These are phyloP conservation scores for Littorina saxatilis DNA, from an alignment of 1,140 invertebrate species.

Conservation along the genomic window DNA sequence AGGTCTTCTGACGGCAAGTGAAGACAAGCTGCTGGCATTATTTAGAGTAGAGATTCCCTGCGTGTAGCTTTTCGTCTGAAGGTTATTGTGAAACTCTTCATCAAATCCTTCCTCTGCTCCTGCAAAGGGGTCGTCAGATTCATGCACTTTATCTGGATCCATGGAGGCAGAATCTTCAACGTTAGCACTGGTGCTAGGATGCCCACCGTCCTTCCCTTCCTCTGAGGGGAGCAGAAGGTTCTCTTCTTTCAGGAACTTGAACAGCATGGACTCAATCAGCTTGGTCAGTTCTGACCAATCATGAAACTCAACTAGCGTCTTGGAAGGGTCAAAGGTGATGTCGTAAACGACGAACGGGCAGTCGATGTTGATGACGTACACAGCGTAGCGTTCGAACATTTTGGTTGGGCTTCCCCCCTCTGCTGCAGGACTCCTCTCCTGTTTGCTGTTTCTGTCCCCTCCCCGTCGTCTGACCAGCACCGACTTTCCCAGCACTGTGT, in stretches of 20 bases:
- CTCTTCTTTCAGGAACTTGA: constrained; percentile 66
- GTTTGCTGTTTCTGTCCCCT: not conserved
- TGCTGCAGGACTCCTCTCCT: constrained; percentile 11
- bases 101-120: constrained; percentile 13
- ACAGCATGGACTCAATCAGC: constrained; percentile 78
- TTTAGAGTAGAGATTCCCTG: constrained; percentile 32
- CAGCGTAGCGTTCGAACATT: constrained; percentile 74
- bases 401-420: constrained; percentile 62
- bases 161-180: not conserved
- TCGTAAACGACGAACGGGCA: constrained; percentile 80
- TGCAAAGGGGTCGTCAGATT: constrained; percentile 20
- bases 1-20: constrained; percentile 36
- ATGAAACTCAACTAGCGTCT: constrained; percentile 80
- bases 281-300: constrained; percentile 78
- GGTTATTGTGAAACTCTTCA: not conserved
- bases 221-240: constrained; percentile 47
- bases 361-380: constrained; percentile 80
- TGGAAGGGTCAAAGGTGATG: constrained; percentile 77
- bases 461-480: constrained; percentile 60
- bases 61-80: not conserved
- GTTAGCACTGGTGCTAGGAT: too few relatives aligned
- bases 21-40: constrained; percentile 33
- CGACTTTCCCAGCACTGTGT: constrained; percentile 74
- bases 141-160: not conserved
- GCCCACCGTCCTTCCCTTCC: not conserved